These are phyloP conservation scores for Clarias pachynema DNA, from an alignment of 2,797 vertebrate species.

Conservation along the genomic window DNA sequence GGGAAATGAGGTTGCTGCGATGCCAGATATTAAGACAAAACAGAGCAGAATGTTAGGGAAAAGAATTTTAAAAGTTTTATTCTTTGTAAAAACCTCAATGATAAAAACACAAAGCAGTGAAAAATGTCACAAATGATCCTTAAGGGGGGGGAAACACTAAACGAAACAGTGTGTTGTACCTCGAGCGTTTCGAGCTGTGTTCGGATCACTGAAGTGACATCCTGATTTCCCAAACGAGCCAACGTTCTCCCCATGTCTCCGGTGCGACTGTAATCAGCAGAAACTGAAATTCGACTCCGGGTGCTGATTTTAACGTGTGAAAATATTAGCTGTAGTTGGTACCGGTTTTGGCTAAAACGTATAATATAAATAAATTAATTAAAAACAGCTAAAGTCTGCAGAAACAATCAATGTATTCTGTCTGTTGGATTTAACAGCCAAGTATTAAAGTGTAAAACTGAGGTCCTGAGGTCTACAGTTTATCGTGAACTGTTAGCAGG, in stretches of 20 bases:
- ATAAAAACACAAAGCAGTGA: slow-evolving; percentile 10
- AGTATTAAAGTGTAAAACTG: not conserved
- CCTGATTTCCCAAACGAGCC: not conserved
- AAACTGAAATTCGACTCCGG: not conserved
- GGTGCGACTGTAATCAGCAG: not conserved
- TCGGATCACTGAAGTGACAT: not conserved
- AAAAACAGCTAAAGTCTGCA: not conserved
- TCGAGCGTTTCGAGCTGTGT: not conserved
- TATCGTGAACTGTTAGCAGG: not conserved
- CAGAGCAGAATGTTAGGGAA: not conserved
- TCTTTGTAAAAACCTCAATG: slow-evolving; percentile 16
- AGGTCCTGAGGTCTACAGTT: not conserved
- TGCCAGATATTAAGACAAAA: not conserved
- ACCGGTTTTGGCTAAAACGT: not conserved
- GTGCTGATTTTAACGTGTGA: not conserved
- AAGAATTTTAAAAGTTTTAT: slow-evolving; percentile 25
- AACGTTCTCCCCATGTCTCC: not conserved
- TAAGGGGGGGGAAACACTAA: not conserved
- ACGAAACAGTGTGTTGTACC: not conserved
- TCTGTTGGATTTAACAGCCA: not conserved
- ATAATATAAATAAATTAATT: not conserved
- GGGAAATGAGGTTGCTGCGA: too few relatives aligned
- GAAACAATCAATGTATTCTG: not conserved
- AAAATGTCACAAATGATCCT: not conserved
- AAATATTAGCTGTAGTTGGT: not conserved